phyloP scores from a whole-genome alignment of 2,797 vertebrate species.

The Artibeus lituratus region DNA sequence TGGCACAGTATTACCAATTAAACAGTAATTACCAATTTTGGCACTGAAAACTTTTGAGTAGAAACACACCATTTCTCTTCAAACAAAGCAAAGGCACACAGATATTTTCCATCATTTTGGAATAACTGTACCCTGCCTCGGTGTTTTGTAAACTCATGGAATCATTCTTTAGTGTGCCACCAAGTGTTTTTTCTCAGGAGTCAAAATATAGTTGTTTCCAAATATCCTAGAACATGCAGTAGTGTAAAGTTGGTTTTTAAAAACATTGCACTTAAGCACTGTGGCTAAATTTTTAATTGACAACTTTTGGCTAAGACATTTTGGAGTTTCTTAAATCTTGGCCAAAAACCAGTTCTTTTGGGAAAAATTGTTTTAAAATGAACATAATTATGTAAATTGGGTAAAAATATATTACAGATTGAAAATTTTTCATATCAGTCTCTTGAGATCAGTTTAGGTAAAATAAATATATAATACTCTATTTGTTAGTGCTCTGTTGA shows the following conservation, averaged over 20 bases:
- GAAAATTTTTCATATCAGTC: conserved; percentile 42
- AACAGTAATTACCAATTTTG: conserved; percentile 4
- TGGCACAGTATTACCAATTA: neutral
- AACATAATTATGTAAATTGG: conserved; percentile 42
- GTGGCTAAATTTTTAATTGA: conserved; percentile 67
- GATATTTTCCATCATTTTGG: conserved; percentile 47
- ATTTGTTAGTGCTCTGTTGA: conserved; percentile 33
- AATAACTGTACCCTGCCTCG: conserved; percentile 63
- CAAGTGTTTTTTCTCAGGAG: conserved; percentile 24
- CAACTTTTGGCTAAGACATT: conserved; percentile 55
- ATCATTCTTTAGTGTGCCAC: conserved; percentile 21
- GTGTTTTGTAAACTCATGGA: neutral
- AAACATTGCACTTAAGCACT: conserved; percentile 55
- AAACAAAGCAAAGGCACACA: conserved; percentile 29
- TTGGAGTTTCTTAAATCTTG: conserved; percentile 39
- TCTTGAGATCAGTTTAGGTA: conserved; percentile 39
- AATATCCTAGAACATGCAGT: conserved; percentile 53
- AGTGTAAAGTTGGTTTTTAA: conserved; percentile 42
- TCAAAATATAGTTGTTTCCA: conserved; percentile 41
- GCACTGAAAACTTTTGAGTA: conserved; percentile 21
- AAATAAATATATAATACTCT: conserved; percentile 50
- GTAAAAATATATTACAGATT: conserved; percentile 9
- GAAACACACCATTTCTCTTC: neutral
- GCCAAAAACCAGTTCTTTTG: conserved; percentile 33
- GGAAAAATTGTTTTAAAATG: conserved; percentile 31